Conservation (phyloP, 2,888 invertebrate species). For the Acleris holmiana region DNA sequence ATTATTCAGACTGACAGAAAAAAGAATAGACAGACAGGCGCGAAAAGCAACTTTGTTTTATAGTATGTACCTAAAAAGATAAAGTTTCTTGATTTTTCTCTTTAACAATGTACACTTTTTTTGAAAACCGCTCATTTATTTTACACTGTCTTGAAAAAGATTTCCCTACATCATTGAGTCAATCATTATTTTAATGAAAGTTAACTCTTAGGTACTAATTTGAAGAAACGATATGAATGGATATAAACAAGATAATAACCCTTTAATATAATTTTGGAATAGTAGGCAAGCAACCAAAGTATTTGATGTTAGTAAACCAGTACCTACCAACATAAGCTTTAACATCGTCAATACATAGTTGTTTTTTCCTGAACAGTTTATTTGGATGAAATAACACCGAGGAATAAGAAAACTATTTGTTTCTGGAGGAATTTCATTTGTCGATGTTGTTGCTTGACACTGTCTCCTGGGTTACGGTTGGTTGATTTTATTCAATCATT, state of each 20-base stretch:
- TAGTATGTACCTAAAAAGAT: no score
- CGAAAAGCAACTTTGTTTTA: no score
- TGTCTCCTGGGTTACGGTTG: slow-evolving; percentile 18
- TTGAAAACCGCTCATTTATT: no score
- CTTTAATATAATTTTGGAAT: background rate
- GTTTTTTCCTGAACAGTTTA: slow-evolving; percentile 9
- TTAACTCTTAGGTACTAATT: no score
- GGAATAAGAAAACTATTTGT: slow-evolving; percentile 32
- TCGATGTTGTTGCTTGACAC: slow-evolving; percentile 10
- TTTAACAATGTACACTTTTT: no score
- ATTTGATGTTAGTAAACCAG: background rate
- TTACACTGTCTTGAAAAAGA: no score
- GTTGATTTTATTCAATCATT: slow-evolving; percentile 31
- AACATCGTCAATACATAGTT: background rate
- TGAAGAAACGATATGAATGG: no score
- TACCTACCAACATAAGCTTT: background rate
- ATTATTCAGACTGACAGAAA: no score
- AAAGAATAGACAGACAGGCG: no score
- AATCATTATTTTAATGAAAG: no score
- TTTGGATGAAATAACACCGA: slow-evolving; percentile 13
- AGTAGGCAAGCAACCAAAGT: slow-evolving; percentile 6
- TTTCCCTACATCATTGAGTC: no score
- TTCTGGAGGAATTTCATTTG: slow-evolving; percentile 27
- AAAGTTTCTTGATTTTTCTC: no score
- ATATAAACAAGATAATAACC: background rate